These are phyloP conservation scores for Sitodiplosis mosellana DNA, from an alignment of 1,140 invertebrate species.

Conservation along the genomic window DNA sequence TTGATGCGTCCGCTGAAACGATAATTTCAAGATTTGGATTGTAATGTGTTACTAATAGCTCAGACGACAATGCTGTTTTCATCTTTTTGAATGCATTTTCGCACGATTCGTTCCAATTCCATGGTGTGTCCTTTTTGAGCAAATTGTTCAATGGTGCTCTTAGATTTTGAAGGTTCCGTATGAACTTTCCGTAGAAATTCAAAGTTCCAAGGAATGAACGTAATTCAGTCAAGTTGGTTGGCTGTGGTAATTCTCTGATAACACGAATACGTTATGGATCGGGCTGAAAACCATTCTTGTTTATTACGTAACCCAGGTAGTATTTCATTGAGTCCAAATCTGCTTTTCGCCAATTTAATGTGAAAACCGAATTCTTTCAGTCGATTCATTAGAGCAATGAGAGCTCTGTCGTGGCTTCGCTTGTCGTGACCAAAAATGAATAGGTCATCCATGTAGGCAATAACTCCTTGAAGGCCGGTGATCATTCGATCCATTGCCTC, in stretches of 20 bases:
- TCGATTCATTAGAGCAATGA: no score
- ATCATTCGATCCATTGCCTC: conserved; percentile 8
- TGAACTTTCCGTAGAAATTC: neutral
- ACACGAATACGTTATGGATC: no score
- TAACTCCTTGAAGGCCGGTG: neutral
- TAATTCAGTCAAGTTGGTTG: neutral
- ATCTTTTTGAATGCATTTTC: conserved; percentile 5
- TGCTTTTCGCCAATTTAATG: no score
- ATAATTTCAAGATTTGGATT: conserved; percentile 6
- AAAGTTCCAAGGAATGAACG: neutral
- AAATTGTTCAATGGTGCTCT: neutral
- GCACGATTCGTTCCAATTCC: conserved; percentile 1
- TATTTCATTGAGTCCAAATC: no score
- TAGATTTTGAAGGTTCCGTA: neutral
- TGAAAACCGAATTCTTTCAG: no score
- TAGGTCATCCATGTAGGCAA: conserved; percentile 3
- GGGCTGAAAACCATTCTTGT: no score
- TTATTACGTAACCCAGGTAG: no score
- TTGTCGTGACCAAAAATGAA: neutral
- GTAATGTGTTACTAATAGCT: conserved; percentile 8
- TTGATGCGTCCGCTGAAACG: conserved; percentile 11
- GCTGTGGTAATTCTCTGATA: no score
- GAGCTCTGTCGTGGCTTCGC: no score
- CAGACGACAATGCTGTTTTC: conserved; percentile 5
- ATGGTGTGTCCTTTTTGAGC: neutral